These are phyloP conservation scores for Ptyas mucosa DNA, from an alignment of 2,113 vertebrate genomes.

Conservation along the genomic window DNA sequence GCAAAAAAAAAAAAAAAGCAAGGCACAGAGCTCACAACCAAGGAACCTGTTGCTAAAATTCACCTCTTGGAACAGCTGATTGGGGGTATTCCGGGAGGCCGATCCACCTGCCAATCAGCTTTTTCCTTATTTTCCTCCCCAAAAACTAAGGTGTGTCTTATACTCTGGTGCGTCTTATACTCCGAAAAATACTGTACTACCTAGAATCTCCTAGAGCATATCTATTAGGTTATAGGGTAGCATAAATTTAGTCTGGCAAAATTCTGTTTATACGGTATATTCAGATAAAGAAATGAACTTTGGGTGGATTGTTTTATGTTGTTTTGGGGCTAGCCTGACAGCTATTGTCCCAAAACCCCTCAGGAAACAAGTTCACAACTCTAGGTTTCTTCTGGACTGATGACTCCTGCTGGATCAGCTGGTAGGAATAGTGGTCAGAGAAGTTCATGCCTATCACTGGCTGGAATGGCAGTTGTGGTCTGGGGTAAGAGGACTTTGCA, in stretches of 20 bases:
- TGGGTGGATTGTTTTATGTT: not conserved
- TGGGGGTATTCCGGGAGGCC: too few relatives aligned
- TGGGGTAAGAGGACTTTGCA: not conserved
- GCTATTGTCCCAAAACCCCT: constrained; percentile 47
- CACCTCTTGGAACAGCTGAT: too few relatives aligned
- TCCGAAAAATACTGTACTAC: not conserved
- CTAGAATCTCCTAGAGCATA: not conserved
- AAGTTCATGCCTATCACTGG: not conserved
- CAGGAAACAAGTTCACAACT: not conserved
- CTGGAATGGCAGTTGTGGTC: not conserved
- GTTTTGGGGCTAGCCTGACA: not conserved
- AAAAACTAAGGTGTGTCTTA: too few relatives aligned
- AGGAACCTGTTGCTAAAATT: too few relatives aligned
- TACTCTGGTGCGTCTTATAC: too few relatives aligned
- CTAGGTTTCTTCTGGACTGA: not conserved
- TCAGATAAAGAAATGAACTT: not conserved
- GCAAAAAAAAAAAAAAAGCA: too few relatives aligned
- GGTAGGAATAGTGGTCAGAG: not conserved
- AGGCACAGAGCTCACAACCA: too few relatives aligned
- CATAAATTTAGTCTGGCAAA: not conserved
- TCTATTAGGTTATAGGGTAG: not conserved
- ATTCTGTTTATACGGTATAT: not conserved
- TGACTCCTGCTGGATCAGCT: not conserved
- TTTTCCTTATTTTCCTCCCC: too few relatives aligned
- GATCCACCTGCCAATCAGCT: too few relatives aligned